Base-by-base conservation (phyloP, 2,797 vertebrate genomes). In the Lemur catta region DNA sequence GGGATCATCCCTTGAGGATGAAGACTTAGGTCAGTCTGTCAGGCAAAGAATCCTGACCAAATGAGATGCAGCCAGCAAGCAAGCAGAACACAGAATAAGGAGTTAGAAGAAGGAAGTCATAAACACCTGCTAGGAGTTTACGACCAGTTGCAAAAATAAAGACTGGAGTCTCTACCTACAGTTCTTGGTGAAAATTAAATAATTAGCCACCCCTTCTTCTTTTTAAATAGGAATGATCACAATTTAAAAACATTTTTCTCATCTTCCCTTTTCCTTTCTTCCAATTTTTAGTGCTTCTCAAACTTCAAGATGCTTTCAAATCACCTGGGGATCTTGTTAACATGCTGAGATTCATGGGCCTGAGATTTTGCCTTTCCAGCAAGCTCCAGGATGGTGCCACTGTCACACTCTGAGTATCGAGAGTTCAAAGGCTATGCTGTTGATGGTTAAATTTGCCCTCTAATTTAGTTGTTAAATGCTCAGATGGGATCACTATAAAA, bases 321-420 rank as follows among this genome's bases (percentile, higher is more conserved):
- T 76, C 43, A 30, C 18, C 41, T 5, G 30, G 80, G n/a, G 59
- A 57, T 46, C 90, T 72, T 43, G 33, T 22, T 35, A 81, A 41
- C 52, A 74, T 14, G 28, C 41, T 15, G n/a, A 85, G 41, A 50
- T 14, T 52, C 48, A 26, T 9, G 43, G 52, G 85, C 46, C 67
- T 57, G 72, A 88, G 93, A 61, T 6, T 86, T 13, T 46, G 50
- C 81, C 87, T 84, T 81, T 82, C 81, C 43, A 55, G 30, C n/a
- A 26, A 71, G 52, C 48, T 61, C 38, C 78, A 1, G 0, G 0
- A 22, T 48, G 41, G 28, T n/a, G 46, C 30, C 61, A 48, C 2
- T 6, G 65, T 35, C 67, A 43, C 28, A 15, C 18, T 81, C 2
- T 7, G 7, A 82, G 33, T 5, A 41, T 10, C 7, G 1, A 46